A percentile compares a stretch with the other conserved stretches of the same genome.
phyloP scores from a whole-genome alignment of 1,140 invertebrate species.

The Tetraneura akinire region DNA sequence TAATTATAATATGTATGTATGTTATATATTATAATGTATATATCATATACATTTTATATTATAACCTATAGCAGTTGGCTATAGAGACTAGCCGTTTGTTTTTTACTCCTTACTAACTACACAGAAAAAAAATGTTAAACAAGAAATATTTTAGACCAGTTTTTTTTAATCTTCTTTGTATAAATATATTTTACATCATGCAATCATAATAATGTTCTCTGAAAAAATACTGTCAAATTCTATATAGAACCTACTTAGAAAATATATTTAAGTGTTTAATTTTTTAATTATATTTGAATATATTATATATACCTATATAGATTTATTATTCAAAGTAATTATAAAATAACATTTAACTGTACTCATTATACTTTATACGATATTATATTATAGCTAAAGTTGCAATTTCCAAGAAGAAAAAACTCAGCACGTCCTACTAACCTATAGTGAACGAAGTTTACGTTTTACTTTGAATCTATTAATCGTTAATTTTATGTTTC shows the following conservation, averaged over 20 bases:
- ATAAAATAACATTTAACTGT: no score
- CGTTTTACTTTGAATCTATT: neutral
- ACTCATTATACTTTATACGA: no score
- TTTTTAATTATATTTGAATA: no score
- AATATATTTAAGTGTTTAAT: no score
- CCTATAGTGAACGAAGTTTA: conserved; percentile 12
- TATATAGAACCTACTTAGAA: neutral
- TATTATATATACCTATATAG: no score
- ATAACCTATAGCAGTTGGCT: neutral
- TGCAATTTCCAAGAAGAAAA: no score
- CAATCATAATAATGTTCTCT: neutral
- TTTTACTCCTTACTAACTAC: neutral
- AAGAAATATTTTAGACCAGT: neutral
- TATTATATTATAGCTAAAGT: neutral
- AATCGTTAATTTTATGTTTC: no score
- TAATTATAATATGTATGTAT: no score
- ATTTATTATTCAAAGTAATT: no score
- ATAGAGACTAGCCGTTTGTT: neutral
- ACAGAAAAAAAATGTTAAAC: neutral
- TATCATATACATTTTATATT: no score
- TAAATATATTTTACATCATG: neutral
- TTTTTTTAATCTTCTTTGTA: conserved; percentile 9
- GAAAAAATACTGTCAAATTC: neutral
- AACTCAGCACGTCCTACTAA: conserved; percentile 1
- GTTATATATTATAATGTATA: no score